Evolutionary conservation across 1,140 invertebrate genomes (phyloP).

Genomic region (Rhopalosiphum maidis): DNA sequence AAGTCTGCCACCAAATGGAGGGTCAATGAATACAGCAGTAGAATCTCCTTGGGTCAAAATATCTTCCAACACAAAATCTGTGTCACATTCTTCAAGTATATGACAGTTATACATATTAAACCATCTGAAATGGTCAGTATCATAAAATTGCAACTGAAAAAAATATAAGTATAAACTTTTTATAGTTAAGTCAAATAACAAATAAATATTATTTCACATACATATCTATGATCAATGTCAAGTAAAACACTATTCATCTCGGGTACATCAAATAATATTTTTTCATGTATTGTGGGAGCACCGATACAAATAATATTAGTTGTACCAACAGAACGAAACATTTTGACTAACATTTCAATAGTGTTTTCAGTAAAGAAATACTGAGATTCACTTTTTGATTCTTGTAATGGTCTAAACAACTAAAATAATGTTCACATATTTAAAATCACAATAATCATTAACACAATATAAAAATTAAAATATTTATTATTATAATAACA

Average conservation of each 20-base stretch:
- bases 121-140: conserved; percentile 72
- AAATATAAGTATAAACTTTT: conserved; percentile 54
- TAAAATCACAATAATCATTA: neutral
- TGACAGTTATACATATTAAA: conserved; percentile 92
- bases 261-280: conserved; percentile 63
- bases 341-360: conserved; percentile 67
- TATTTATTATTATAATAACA: neutral
- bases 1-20: conserved; percentile 86
- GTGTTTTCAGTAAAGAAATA: conserved; percentile 73
- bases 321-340: conserved; percentile 66
- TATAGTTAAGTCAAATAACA: neutral
- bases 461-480: neutral
- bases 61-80: conserved; percentile 66
- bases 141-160: conserved; percentile 73
- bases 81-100: conserved; percentile 71
- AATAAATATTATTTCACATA: conserved; percentile 61
- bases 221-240: conserved; percentile 78
- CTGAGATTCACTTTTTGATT: conserved; percentile 77
- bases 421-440: conserved; percentile 19
- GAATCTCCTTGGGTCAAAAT: conserved; percentile 63
- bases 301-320: conserved; percentile 79
- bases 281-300: conserved; percentile 77
- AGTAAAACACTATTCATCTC: conserved; percentile 73
- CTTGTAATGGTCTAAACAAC: conserved; percentile 69
- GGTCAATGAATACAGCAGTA: conserved; percentile 80